phyloP scores from a whole-genome alignment of 2,113 vertebrate species.

The Orientallactaga bullata region DNA sequence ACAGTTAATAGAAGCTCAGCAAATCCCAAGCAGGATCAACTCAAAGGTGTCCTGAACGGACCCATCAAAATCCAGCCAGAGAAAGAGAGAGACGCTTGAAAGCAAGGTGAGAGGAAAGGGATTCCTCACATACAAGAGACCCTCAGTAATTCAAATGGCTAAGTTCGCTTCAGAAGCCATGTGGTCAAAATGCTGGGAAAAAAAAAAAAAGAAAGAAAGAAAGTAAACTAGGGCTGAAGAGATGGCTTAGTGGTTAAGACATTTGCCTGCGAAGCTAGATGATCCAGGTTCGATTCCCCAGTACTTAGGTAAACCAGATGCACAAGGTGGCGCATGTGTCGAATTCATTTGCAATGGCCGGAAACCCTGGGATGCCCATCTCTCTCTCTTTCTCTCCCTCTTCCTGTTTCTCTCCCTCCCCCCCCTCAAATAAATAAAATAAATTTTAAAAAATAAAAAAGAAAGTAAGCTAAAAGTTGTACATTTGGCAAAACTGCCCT shows the following conservation, averaged over 20 bases:
- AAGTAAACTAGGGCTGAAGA: background rate
- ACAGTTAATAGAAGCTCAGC: background rate
- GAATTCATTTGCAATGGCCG: no score
- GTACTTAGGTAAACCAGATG: no score
- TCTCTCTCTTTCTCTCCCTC: no score
- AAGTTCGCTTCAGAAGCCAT: background rate
- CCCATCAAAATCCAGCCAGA: background rate
- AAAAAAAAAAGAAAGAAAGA: background rate
- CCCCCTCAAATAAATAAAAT: no score
- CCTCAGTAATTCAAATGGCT: background rate
- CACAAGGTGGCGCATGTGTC: no score
- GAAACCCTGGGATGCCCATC: no score
- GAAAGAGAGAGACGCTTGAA: background rate
- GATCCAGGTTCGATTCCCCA: no score
- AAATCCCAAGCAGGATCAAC: background rate
- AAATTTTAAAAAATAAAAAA: no score
- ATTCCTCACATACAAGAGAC: background rate
- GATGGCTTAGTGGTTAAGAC: no score
- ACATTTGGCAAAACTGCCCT: background rate
- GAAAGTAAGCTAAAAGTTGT: slow-evolving; percentile 9
- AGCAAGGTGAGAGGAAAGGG: background rate
- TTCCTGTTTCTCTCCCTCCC: no score
- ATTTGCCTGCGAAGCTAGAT: no score
- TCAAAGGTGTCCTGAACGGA: background rate
- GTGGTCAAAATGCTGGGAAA: background rate